These are phyloP conservation scores for Edolisoma coerulescens DNA, from an alignment of 2,113 vertebrate species.

Conservation along the genomic window DNA sequence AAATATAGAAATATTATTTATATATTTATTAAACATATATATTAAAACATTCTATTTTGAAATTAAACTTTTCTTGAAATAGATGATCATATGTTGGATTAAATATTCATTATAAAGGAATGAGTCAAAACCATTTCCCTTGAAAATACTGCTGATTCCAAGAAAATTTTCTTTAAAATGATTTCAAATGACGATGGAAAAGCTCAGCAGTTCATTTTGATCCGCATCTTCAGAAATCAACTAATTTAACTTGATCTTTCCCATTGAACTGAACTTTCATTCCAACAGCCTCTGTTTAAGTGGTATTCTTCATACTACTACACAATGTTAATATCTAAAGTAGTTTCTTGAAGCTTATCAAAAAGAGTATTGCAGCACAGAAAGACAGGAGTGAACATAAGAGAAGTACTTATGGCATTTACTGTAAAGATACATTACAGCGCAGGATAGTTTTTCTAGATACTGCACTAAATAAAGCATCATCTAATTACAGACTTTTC, in stretches of 20 bases:
- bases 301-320: background rate
- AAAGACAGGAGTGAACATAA: background rate
- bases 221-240: background rate
- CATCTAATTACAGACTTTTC: background rate
- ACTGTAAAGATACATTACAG: background rate
- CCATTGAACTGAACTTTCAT: background rate
- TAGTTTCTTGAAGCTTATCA: background rate
- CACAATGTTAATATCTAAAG: background rate
- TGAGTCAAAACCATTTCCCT: background rate
- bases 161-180: background rate
- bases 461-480: background rate
- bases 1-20: no score
- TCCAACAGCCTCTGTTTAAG: background rate
- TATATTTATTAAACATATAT: no score
- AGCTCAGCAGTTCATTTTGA: background rate
- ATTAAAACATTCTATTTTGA: background rate
- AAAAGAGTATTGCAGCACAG: background rate
- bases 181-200: no score
- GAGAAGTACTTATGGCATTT: background rate
- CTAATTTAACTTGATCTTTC: background rate
- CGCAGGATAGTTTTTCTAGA: background rate
- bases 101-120: background rate
- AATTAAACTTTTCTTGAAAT: background rate
- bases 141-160: background rate
- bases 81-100: background rate